Conservation (phyloP, 2,113 vertebrate genomes). For the Egretta garzetta region DNA sequence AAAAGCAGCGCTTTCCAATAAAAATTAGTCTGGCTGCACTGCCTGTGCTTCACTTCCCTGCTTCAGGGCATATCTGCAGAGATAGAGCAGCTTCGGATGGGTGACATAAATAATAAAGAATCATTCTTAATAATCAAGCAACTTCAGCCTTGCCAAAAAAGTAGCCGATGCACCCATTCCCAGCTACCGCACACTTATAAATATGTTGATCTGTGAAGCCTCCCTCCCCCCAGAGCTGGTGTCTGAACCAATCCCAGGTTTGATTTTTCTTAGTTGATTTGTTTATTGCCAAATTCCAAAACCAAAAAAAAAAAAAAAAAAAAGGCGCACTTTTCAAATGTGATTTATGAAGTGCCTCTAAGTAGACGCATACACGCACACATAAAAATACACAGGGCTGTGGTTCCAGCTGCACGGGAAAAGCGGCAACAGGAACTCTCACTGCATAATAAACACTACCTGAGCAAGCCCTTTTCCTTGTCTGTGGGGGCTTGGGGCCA, state of each 20-base stretch:
- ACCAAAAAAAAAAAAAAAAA: not conserved
- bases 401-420: not conserved
- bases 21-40: not conserved
- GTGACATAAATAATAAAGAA: slow-evolving; percentile 44
- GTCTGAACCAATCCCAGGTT: not conserved
- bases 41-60: slow-evolving; percentile 12
- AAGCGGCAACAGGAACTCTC: not conserved
- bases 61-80: slow-evolving; percentile 53
- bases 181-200: not conserved
- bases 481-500: not conserved
- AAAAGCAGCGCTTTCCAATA: slow-evolving; percentile 17
- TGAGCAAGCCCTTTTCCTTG: not conserved
- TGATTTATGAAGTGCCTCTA: slow-evolving; percentile 53
- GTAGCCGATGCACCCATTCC: not conserved
- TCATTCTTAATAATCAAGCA: not conserved
- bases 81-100: slow-evolving; percentile 16
- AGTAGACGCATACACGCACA: not conserved
- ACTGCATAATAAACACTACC: slow-evolving; percentile 21
- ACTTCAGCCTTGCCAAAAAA: slow-evolving; percentile 25
- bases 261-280: not conserved
- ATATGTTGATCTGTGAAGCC: not conserved
- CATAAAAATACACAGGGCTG: not conserved
- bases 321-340: not conserved
- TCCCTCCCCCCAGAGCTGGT: not conserved
- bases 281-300: slow-evolving; percentile 19